A percentile compares a stretch with the other conserved stretches of the same genome.
phyloP scores from a whole-genome alignment of 2,113 vertebrate genomes.

The Xenopus tropicalis region DNA sequence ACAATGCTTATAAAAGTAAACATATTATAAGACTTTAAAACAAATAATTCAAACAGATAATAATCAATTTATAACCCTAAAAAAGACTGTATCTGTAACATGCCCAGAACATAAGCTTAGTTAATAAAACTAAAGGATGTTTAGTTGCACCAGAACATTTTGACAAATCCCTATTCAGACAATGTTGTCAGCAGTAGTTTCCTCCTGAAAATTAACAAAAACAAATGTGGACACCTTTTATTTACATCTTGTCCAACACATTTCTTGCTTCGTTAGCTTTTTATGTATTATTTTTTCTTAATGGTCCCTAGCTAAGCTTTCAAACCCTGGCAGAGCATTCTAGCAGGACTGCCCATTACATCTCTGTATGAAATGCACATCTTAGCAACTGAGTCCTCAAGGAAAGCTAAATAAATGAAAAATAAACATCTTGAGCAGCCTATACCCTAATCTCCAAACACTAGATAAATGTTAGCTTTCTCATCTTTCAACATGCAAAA shows the following conservation, averaged over 20 bases:
- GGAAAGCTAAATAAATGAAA: conserved; percentile 26
- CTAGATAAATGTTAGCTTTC: conserved; percentile 42
- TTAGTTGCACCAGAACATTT: not conserved
- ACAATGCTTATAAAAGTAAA: too few relatives aligned
- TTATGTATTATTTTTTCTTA: conserved; percentile 39
- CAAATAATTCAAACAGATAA: too few relatives aligned
- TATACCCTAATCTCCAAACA: conserved; percentile 33
- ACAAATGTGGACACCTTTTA: conserved; percentile 15
- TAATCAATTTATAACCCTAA: too few relatives aligned
- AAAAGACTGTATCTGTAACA: too few relatives aligned
- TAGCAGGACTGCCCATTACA: not conserved
- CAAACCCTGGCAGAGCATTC: conserved; percentile 12
- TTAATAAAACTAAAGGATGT: too few relatives aligned
- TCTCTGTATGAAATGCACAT: not conserved
- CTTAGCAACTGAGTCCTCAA: conserved; percentile 31
- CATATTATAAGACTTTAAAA: too few relatives aligned
- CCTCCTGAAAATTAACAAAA: conserved; percentile 17
- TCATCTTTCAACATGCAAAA: conserved; percentile 7
- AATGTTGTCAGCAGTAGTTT: conserved; percentile 12
- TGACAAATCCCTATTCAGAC: conserved; percentile 26
- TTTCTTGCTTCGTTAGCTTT: conserved; percentile 29
- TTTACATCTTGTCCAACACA: not conserved
- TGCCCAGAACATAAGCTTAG: too few relatives aligned
- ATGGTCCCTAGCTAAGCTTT: conserved; percentile 41
- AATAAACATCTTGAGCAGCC: conserved; percentile 26